Percentiles rank a stretch among this genome's conserved stretches.
These are phyloP conservation scores for Trichogramma dendrolimi DNA, from an alignment of 2,888 invertebrate genomes.

Conservation along the genomic window DNA sequence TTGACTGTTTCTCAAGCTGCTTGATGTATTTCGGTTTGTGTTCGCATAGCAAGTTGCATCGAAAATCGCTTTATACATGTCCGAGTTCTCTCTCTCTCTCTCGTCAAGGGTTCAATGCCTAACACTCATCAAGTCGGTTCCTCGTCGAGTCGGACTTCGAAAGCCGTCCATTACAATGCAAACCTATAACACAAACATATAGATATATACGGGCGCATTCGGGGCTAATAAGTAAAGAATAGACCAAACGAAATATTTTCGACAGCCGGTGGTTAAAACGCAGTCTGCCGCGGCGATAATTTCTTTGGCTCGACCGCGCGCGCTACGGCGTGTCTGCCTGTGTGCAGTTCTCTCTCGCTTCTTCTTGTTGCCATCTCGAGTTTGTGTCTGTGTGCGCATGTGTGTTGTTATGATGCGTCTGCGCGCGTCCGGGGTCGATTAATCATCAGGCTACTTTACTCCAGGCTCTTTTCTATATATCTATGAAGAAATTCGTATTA, in stretches of 20 bases:
- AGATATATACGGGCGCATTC: background rate
- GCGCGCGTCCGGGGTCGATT: slow-evolving; percentile 11
- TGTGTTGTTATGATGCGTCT: slow-evolving; percentile 14
- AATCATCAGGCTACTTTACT: slow-evolving; percentile 23
- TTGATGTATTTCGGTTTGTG: too few species aligned
- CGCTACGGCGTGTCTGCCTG: background rate
- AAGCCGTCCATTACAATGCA: slow-evolving; percentile 25
- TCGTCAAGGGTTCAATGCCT: background rate
- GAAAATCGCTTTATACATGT: too few species aligned
- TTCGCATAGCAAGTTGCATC: too few species aligned
- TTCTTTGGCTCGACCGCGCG: slow-evolving; percentile 17
- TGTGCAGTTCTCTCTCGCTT: too few species aligned
- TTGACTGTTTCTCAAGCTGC: too few species aligned
- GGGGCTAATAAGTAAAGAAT: background rate
- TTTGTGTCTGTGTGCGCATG: too few species aligned
- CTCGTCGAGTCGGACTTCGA: slow-evolving; percentile 6
- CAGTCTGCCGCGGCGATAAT: slow-evolving; percentile 14
- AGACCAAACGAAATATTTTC: slow-evolving; percentile 5
- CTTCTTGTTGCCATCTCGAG: too few species aligned
- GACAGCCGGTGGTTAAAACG: slow-evolving; percentile 28
- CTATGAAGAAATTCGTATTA: background rate
- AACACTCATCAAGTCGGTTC: slow-evolving; percentile 23
- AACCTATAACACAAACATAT: background rate
- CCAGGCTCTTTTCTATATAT: slow-evolving; percentile 13
- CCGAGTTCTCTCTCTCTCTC: too few species aligned